Percentiles rank a stretch among this genome's conserved stretches.
These are phyloP conservation scores for Nomada fabriciana DNA, from an alignment of 2,888 invertebrate species.

Conservation along the genomic window DNA sequence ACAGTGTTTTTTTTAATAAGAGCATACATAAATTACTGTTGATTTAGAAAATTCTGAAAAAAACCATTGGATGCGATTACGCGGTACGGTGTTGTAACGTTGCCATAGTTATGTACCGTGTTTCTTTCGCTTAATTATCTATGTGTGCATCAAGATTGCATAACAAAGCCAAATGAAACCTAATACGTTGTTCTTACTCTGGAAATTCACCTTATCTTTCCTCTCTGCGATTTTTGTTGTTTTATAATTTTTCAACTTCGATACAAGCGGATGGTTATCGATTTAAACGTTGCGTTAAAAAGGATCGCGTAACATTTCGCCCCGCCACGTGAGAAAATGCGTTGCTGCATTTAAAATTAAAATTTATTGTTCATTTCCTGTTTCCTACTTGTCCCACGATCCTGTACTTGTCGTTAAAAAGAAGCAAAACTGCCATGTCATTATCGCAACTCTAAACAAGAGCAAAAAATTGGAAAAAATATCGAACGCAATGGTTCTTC, in stretches of 20 bases:
- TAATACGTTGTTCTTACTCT: constrained; percentile 26
- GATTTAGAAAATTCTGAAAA: constrained; percentile 9
- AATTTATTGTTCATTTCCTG: constrained; percentile 16
- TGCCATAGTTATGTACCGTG: constrained; percentile 7
- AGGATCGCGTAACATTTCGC: constrained; percentile 22
- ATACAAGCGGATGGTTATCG: background rate
- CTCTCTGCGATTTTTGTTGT: background rate
- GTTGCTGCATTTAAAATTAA: background rate
- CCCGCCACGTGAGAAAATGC: background rate
- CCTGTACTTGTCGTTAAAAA: background rate
- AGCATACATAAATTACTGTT: background rate
- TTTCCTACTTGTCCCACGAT: background rate
- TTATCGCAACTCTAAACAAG: background rate
- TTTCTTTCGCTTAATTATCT: background rate
- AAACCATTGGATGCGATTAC: constrained; percentile 28
- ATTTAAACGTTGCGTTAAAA: constrained; percentile 13
- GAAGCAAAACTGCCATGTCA: too few species aligned
- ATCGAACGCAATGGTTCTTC: background rate
- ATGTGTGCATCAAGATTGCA: constrained; percentile 48
- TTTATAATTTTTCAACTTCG: background rate
- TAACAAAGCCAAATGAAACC: constrained; percentile 42
- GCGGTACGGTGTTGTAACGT: constrained; percentile 27
- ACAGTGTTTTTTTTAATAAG: too few species aligned
- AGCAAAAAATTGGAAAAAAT: background rate
- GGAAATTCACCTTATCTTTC: constrained; percentile 6